phyloP scores from a whole-genome alignment of 1,140 invertebrate species.

The Papilio machaon region DNA sequence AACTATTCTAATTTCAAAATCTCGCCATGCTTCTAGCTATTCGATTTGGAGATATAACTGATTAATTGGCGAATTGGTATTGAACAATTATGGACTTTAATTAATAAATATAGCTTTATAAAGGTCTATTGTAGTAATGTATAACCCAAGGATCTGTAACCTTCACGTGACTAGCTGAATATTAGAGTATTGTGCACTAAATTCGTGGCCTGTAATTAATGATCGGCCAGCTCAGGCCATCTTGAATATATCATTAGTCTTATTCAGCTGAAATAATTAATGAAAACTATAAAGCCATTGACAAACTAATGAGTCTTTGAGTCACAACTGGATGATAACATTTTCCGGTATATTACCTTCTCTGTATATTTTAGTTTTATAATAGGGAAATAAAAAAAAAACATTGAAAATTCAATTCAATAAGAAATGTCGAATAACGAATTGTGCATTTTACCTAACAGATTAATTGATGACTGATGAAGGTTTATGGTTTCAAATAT shows the following conservation, averaged over 20 bases:
- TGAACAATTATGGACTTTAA: not conserved
- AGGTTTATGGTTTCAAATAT: too few relatives aligned
- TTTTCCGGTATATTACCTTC: not conserved
- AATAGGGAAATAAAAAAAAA: not conserved
- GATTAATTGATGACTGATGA: too few relatives aligned
- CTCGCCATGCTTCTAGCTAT: not conserved
- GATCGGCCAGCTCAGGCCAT: not conserved
- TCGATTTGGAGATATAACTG: not conserved
- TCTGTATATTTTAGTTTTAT: too few relatives aligned
- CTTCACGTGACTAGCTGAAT: not conserved
- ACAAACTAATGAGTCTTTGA: not conserved
- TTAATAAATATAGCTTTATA: not conserved
- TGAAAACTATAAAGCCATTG: not conserved
- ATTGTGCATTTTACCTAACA: too few relatives aligned
- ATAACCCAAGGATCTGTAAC: not conserved
- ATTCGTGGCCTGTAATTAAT: not conserved
- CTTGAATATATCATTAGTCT: not conserved
- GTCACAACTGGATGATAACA: not conserved
- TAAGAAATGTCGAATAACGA: not conserved
- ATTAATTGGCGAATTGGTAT: not conserved
- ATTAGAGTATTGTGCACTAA: not conserved
- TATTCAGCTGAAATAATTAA: conserved; percentile 1
- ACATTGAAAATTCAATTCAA: not conserved
- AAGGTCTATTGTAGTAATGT: not conserved
- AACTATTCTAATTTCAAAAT: not conserved